Conservation (phyloP, 2,797 vertebrate genomes). For the Falco naumanni region DNA sequence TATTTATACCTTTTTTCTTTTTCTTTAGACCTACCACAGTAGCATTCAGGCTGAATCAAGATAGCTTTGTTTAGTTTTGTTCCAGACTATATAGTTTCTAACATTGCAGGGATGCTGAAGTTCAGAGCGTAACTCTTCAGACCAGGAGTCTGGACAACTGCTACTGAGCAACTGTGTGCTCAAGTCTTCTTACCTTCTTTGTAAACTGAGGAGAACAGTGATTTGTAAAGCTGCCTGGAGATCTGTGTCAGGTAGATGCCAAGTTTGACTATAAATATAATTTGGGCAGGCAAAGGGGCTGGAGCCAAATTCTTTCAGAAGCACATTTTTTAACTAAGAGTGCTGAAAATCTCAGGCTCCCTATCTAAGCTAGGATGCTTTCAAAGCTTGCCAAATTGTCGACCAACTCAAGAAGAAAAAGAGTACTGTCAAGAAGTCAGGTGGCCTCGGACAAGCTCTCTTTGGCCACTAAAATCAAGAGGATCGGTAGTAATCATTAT, state of each 20-base stretch:
- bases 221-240: constrained; percentile 16
- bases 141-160: background rate
- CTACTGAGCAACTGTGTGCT: background rate
- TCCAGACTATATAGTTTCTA: background rate
- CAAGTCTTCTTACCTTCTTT: background rate
- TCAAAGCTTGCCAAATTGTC: background rate
- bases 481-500: background rate
- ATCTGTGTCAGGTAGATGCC: background rate
- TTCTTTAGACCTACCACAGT: background rate
- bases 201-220: background rate
- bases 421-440: background rate
- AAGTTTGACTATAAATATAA: constrained; percentile 16
- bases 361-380: background rate
- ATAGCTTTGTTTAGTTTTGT: constrained; percentile 2
- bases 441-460: background rate
- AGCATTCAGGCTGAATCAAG: background rate
- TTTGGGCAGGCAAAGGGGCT: background rate
- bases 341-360: background rate
- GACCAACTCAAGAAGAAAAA: background rate
- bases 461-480: background rate
- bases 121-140: background rate
- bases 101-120: background rate
- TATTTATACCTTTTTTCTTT: background rate
- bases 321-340: background rate
- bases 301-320: constrained; percentile 1